These are phyloP conservation scores for Campoletis raptor DNA, from an alignment of 2,888 invertebrate species.

Conservation along the genomic window DNA sequence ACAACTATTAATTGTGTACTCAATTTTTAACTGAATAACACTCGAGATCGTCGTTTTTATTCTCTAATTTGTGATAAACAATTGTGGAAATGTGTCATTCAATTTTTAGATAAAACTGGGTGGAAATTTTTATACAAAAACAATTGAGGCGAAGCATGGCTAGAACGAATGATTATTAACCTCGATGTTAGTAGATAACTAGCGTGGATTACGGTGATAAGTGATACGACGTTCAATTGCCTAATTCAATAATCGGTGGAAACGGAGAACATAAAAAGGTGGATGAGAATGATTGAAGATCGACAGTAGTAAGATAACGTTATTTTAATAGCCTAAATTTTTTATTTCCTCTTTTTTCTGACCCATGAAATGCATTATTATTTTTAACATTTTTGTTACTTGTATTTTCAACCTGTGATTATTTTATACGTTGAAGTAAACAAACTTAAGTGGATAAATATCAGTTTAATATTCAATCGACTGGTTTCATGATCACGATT, in stretches of 20 bases:
- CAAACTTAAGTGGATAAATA: not conserved
- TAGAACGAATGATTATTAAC: constrained; percentile 6
- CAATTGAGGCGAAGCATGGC: not conserved
- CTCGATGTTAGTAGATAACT: not conserved
- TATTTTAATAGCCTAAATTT: not conserved
- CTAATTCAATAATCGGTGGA: not conserved
- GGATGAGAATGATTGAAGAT: not conserved
- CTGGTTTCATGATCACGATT: not conserved
- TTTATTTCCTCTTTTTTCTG: not conserved
- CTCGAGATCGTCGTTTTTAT: not conserved
- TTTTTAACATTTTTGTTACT: not conserved
- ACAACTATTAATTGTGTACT: no score
- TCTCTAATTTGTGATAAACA: not conserved
- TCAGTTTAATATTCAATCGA: not conserved
- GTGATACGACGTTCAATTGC: not conserved
- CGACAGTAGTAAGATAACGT: not conserved
- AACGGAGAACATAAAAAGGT: not conserved
- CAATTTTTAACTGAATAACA: not conserved
- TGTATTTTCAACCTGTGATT: not conserved
- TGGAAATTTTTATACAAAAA: not conserved
- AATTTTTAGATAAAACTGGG: not conserved
- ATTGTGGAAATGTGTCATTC: not conserved
- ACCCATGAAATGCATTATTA: not conserved
- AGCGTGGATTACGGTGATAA: constrained; percentile 3
- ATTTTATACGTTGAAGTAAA: not conserved